Base-by-base conservation (phyloP, 2,888 invertebrate species). In the Biston betularia region DNA sequence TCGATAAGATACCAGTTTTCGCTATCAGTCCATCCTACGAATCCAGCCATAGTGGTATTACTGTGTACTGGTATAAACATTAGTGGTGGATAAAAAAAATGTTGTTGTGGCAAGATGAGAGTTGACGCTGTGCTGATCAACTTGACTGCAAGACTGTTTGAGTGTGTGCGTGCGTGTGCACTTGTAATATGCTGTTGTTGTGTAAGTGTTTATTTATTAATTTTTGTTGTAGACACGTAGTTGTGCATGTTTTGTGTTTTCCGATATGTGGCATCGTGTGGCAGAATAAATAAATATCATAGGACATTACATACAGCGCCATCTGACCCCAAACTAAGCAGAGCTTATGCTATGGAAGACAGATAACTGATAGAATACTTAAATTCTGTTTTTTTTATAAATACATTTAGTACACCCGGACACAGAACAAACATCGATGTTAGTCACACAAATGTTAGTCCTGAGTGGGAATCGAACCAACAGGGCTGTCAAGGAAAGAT, bases 1-100 rank as follows among this genome's bases (percentile, higher is more conserved):
- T 70, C 78, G 90, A 91, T 91, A 90, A 91, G 91, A 91, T 89
- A 87, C 73, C 70, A 72, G 61, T 80, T 78, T 81, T 84, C 73
- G 80, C 81, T 86, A 84, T 86, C 86, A 81, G 81, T 78, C 56
- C 65, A 34, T 35, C 40, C 45, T 46, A 40, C 52, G 60, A 57
- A 40, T 34, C 40, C 61, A 46, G 63, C 77, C 80, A 82, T 79
- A 82, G 83, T 85, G 79, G 77, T 83, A 79, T 83, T 82, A 72
- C 65, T 45, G 52, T 53, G 15, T 46, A 14, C 68, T 66, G 81
- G 80, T 78, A 75, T 70, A 73, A 53, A 53, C 53, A 53, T 42
- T 73, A 67, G 77, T 78, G 72, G 61, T 68, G 59, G 52, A 46
- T 54, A 69, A 71, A 48, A 55, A 69, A 75, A 77, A 82, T 83